Conservation (phyloP, 2,888 invertebrate genomes). For the Epinotia ramella region DNA sequence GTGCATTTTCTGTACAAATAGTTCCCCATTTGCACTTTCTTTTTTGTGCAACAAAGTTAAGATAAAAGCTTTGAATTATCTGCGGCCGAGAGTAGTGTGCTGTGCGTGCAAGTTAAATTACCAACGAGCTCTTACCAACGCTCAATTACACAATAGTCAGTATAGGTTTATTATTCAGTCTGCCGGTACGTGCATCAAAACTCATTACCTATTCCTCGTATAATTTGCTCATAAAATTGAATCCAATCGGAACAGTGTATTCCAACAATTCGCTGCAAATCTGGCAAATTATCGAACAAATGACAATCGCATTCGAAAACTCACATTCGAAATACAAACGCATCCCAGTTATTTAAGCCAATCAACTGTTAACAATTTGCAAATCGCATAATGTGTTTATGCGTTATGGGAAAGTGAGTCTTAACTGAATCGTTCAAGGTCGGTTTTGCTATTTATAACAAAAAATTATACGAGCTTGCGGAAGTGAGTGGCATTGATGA, state of each 20-base stretch:
- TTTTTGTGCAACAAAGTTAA: too few relatives aligned
- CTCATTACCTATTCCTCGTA: not conserved
- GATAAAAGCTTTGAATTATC: not conserved
- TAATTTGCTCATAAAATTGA: slow-evolving; percentile 20
- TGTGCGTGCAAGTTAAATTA: not conserved
- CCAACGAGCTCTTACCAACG: not conserved
- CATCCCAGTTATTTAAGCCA: slow-evolving; percentile 28
- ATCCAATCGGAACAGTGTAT: not conserved
- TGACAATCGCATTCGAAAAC: slow-evolving; percentile 29
- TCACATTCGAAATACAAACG: slow-evolving; percentile 20
- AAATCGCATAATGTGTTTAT: not conserved
- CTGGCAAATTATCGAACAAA: slow-evolving; percentile 36
- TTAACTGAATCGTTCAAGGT: not conserved
- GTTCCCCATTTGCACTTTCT: too few relatives aligned
- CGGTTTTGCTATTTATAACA: not conserved
- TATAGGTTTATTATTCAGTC: not conserved
- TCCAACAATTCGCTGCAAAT: slow-evolving; percentile 26
- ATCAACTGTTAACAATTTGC: not conserved
- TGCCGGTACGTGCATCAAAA: not conserved
- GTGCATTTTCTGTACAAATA: too few relatives aligned
- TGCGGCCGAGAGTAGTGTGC: not conserved
- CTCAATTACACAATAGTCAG: not conserved
- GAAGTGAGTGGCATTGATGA: slow-evolving; percentile 13
- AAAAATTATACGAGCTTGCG: not conserved
- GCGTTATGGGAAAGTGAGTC: not conserved